These are phyloP conservation scores for Amphipyra tragopoginis DNA, from an alignment of 2,888 invertebrate genomes.

Conservation along the genomic window DNA sequence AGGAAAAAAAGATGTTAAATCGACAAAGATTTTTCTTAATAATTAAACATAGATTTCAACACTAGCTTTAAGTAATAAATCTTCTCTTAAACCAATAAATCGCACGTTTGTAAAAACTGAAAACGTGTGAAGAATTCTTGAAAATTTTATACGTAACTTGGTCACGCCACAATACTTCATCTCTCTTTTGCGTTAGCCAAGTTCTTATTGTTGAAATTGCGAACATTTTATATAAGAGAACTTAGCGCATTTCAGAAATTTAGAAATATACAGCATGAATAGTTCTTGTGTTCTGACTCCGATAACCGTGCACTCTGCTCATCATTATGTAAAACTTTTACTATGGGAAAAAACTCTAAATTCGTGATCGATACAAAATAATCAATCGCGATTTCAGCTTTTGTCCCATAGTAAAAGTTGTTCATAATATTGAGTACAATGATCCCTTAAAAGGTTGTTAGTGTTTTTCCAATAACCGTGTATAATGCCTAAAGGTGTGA, in stretches of 20 bases:
- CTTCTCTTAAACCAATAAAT: conserved; percentile 22
- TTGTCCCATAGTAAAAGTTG: no score
- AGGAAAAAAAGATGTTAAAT: no score
- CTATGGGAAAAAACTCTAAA: no score
- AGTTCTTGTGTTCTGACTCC: no score
- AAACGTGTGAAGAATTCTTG: conserved; percentile 33
- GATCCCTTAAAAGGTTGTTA: no score
- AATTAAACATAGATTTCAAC: conserved; percentile 9
- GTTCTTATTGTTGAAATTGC: conserved; percentile 23
- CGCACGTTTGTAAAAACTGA: conserved; percentile 24
- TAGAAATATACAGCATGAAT: background rate
- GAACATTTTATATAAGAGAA: conserved; percentile 9
- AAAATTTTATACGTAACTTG: conserved; percentile 26
- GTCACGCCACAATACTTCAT: conserved; percentile 31
- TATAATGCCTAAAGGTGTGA: no score
- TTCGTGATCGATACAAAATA: no score
- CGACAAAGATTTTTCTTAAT: conserved; percentile 2
- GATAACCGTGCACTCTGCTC: no score
- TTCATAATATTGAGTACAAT: no score
- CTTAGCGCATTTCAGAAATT: conserved; percentile 5
- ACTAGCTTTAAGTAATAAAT: conserved; percentile 26
- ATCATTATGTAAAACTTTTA: no score
- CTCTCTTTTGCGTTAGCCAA: conserved; percentile 17
- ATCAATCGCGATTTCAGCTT: no score
- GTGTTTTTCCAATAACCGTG: no score